phyloP scores from a whole-genome alignment of 2,113 vertebrate species.

The Solenodon paradoxus region DNA sequence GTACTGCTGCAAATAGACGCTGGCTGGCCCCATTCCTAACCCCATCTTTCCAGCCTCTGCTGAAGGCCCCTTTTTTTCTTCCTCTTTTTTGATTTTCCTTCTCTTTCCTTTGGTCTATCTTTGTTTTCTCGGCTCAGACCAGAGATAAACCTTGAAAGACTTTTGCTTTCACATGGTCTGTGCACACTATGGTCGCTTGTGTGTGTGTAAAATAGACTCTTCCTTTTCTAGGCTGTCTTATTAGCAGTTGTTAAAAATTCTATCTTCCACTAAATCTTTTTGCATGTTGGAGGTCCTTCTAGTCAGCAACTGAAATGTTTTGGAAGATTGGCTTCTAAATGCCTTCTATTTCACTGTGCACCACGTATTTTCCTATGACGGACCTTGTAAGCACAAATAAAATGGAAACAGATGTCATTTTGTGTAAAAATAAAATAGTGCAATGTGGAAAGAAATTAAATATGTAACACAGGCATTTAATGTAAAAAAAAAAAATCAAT shows the following conservation, averaged over 20 bases:
- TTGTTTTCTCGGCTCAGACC: neutral
- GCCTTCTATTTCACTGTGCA: neutral
- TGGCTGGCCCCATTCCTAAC: neutral
- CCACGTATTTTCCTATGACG: neutral
- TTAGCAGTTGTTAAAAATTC: neutral
- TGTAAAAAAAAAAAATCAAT: neutral
- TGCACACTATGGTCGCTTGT: too few relatives aligned
- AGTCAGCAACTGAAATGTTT: neutral
- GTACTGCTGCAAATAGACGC: too few relatives aligned
- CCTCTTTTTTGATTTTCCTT: neutral
- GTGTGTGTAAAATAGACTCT: neutral
- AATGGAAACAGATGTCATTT: constrained; percentile 30
- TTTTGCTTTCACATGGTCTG: neutral
- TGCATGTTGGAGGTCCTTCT: neutral
- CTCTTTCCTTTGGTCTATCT: neutral
- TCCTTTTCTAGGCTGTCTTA: neutral
- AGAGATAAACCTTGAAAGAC: neutral
- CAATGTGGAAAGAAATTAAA: constrained; percentile 34
- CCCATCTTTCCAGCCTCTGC: neutral
- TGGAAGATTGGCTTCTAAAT: neutral
- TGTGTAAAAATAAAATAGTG: neutral
- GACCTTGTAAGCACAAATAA: neutral
- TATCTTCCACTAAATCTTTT: neutral
- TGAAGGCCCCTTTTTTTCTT: fast-evolving
- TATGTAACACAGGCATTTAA: neutral